Base-by-base conservation (phyloP, 2,113 vertebrate species). In the Forbesichthys agassizii region DNA sequence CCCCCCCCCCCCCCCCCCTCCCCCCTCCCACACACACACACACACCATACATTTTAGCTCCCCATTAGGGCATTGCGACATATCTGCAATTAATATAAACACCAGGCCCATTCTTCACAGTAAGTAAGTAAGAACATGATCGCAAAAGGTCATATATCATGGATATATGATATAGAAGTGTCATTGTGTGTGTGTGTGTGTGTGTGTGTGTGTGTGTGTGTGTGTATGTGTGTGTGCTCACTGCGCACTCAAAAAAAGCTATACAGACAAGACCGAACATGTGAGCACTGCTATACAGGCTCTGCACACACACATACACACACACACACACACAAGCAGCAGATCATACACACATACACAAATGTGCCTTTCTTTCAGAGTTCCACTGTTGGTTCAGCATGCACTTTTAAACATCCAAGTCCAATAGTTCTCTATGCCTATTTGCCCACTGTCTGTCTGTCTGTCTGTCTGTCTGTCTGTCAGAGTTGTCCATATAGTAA, bases 211-310 rank as follows among this genome's bases (percentile, higher is more conserved):
- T 67, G 57, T 58, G 48, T 51, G 66, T 18, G 13, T 56, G 14
- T 33, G 56, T 58, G 56, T 33, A 9, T 58, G 3, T 10, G 6
- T 10, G 9, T 27, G 36, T 42, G 36, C 36, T 42, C 36, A 42
- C 4, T 3, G 9, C 16, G 5, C 7, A 8, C 36, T 42, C 36
- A 42, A 0, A 1, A 56, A 27, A 54, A 53, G 67, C 67, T 53
- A 27, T 27, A 67, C 53, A 48, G 69, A 86, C 86, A 86, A 84
- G 88, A 87, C 86, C 64, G 83, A 86, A 78, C 86, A 88, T 64
- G 82, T 67, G 70, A 69, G 69, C 8, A 48, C 9, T 60, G 42
- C 52, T 46, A 27, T 27, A 65, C 60, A 18, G 14, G 54, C 64
- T 67, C 27, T 47, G 16, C 33, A 64, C 11, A 27, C 5, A 74